Conservation (phyloP, 2,113 vertebrate genomes). For the Thryonomys swinderianus region DNA sequence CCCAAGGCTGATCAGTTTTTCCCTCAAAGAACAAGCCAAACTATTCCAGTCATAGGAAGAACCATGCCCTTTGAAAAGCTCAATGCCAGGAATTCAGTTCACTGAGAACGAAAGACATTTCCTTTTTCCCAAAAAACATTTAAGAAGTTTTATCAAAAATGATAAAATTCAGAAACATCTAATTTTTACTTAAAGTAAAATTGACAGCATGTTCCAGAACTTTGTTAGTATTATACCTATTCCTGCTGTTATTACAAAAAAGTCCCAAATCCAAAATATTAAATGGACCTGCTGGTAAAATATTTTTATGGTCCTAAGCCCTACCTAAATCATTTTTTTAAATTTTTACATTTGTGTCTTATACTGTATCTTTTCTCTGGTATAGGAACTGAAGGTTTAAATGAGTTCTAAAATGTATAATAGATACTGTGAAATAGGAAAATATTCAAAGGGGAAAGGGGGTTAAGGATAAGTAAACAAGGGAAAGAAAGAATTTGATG, state of each 20-base stretch:
- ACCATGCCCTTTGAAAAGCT: conserved; percentile 1
- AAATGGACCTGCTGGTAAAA: conserved; percentile 33
- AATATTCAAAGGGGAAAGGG: too few species aligned
- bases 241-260: conserved; percentile 59
- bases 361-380: background rate
- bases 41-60: background rate
- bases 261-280: conserved; percentile 57
- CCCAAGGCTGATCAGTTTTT: background rate
- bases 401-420: too few species aligned
- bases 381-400: too few species aligned
- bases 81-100: background rate
- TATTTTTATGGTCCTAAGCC: background rate
- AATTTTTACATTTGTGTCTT: conserved; percentile 62
- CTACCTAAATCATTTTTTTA: background rate
- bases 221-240: conserved; percentile 67
- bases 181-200: conserved; percentile 58
- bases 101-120: conserved; percentile 13
- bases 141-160: conserved; percentile 87
- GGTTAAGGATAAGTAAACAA: too few species aligned
- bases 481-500: too few species aligned
- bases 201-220: background rate
- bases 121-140: conserved; percentile 63
- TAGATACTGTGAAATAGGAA: too few species aligned
- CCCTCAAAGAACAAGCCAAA: background rate
- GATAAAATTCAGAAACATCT: conserved; percentile 85